Percentiles rank a stretch among this genome's conserved stretches.
Evolutionary conservation across 2,888 invertebrate genomes (phyloP).

Genomic region (Orchestes rusci): DNA sequence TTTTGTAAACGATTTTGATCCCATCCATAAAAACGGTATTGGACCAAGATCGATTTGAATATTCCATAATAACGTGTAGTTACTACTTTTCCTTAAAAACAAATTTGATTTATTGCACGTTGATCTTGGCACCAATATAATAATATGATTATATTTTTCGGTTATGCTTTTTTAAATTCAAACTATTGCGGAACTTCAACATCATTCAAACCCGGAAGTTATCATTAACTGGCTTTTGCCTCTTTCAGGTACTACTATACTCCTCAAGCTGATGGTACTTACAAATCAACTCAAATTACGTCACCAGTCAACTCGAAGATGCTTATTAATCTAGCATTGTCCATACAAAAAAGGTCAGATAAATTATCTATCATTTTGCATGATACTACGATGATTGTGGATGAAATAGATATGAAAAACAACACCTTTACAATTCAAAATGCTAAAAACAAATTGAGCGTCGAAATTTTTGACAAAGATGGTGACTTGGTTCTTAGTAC

Average conservation of each 20-base stretch:
- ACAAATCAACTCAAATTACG: conserved; percentile 13
- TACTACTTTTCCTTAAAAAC: no score
- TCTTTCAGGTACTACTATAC: conserved; percentile 33
- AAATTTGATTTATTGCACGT: no score
- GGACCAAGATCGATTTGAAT: no score
- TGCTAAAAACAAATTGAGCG: conserved; percentile 26
- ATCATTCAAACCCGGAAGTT: no score
- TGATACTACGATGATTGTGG: conserved; percentile 14
- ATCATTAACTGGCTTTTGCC: no score
- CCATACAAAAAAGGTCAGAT: conserved; percentile 26
- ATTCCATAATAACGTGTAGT: no score
- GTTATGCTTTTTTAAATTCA: no score
- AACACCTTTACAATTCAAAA: conserved; percentile 27
- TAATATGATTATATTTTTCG: no score
- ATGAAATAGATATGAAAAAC: conserved; percentile 1
- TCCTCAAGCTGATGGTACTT: conserved; percentile 3
- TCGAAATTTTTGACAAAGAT: conserved; percentile 29
- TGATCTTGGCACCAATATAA: no score
- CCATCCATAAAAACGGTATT: no score
- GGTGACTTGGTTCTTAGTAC: conserved; percentile 45
- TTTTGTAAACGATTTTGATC: no score
- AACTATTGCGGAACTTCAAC: no score
- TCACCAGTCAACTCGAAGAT: conserved; percentile 30
- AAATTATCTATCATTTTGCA: conserved; percentile 29
- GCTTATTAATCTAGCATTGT: conserved; percentile 26